A percentile compares a stretch with the other conserved stretches of the same genome.
These are phyloP conservation scores for Drosophila emarginata DNA, from an alignment of 2,888 invertebrate species.

Conservation along the genomic window DNA sequence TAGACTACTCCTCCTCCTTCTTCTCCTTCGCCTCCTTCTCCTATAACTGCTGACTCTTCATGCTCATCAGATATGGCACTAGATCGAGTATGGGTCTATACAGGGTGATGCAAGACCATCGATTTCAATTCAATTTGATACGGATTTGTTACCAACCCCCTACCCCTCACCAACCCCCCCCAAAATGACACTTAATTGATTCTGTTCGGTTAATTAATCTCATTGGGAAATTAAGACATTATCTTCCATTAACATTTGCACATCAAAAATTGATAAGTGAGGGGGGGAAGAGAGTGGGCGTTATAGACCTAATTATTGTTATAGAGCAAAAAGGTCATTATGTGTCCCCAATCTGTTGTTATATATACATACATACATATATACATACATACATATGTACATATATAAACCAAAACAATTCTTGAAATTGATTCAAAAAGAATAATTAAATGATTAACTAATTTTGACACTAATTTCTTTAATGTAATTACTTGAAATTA, in stretches of 20 bases:
- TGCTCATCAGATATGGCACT: constrained; percentile 74
- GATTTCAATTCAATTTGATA: constrained; percentile 36
- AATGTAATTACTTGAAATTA: no score
- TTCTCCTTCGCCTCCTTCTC: no score
- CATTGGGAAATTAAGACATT: constrained; percentile 17
- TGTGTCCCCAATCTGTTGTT: not conserved
- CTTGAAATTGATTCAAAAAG: no score
- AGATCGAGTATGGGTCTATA: constrained; percentile 45
- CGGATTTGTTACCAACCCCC: not conserved
- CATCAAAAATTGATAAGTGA: constrained; percentile 27
- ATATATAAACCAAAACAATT: no score
- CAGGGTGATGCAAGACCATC: constrained; percentile 52
- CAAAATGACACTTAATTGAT: constrained; percentile 23
- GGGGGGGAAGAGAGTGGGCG: not conserved
- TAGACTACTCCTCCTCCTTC: constrained; percentile 26
- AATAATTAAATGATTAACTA: no score
- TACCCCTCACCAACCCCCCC: not conserved
- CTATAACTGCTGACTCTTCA: constrained; percentile 44
- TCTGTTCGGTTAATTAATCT: constrained; percentile 13
- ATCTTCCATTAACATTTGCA: constrained; percentile 19
- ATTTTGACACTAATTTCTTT: no score
- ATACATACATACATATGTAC: no score
- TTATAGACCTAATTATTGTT: not conserved
- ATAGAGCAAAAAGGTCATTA: not conserved
- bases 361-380: no score